Evolutionary conservation across 2,888 invertebrate species (phyloP), one percentile per base, ranked within the genome.

Genomic region (Athetis lepigone): DNA sequence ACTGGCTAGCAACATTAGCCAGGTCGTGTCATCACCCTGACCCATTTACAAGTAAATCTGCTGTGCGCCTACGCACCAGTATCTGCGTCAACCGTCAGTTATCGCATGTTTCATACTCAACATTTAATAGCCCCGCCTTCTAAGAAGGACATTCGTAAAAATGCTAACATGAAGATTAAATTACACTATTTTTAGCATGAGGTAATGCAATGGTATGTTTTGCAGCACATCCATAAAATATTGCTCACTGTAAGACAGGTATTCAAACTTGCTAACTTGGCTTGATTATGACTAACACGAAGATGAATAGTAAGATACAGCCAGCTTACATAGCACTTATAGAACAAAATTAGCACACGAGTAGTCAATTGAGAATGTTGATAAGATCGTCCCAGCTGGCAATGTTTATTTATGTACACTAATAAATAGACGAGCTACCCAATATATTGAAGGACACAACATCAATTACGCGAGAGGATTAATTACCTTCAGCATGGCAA

Each of bases 21-120:
- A 77, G 78, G 79, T 81, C 84, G 80, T 74, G 80, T 82, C 81
- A 83, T 83, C 84, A 84, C 93, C 93, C 87, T 93, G 93, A 92
- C 93, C 93, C 83, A 92, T 93, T 91, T 92, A 82, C 83, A 84
- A 88, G 84, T 62, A 89, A 90, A 92, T 90, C 88, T 82, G 88
- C 81, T 79, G 81, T 89, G 90, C 91, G 88, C 93, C 92, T 85
- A 92, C 93, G 90, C 90, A 88, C 65, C 77, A 59, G 75, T 79
- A 80, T 84, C 84, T 85, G 80, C 88, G 88, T 91, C 88, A 88
- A 85, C 79, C 81, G 77, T 66, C 80, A 81, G 75, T 82, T 84
- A 85, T 86, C 83, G 82, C 66, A 79, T 66, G 79, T 73, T 81
- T 80, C 79, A 64, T 81, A 80, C 77, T 75, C 70, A 80, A 80